Evolutionary conservation across 2,113 vertebrate genomes (phyloP).

Genomic region (Nesoenas mayeri): DNA sequence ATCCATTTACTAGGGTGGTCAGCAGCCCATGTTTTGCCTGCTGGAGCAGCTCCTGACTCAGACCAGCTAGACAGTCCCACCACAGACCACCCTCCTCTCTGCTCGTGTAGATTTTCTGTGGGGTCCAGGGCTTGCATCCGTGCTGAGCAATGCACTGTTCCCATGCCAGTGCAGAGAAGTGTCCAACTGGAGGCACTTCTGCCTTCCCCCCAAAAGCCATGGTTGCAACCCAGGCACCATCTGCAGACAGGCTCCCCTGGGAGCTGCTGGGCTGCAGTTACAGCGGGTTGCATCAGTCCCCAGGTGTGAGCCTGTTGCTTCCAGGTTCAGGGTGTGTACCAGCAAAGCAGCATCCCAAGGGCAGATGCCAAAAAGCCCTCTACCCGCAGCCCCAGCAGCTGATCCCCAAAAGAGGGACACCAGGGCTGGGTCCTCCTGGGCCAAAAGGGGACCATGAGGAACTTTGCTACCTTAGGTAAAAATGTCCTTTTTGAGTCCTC

Average conservation of each 20-base stretch:
- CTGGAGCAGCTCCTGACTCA: not conserved
- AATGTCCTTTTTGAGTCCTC: not conserved
- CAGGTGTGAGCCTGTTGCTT: not conserved
- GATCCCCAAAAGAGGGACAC: not conserved
- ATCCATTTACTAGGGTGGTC: accelerated
- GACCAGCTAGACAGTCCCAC: not conserved
- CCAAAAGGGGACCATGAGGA: not conserved
- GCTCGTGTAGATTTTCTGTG: not conserved
- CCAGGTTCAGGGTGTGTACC: not conserved
- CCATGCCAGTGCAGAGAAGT: not conserved
- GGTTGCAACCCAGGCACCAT: accelerated
- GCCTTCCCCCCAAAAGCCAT: accelerated
- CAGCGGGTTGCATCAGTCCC: not conserved
- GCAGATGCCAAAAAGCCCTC: not conserved
- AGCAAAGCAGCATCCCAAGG: not conserved
- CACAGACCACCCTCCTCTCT: accelerated
- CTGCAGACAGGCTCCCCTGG: accelerated
- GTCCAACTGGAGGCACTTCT: accelerated
- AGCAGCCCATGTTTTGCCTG: not conserved
- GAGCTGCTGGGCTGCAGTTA: not conserved
- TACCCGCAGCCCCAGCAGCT: not conserved
- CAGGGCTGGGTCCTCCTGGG: not conserved
- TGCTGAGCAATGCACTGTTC: not conserved
- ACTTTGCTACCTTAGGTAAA: not conserved
- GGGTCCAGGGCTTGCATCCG: not conserved